Evolutionary conservation across 2,888 invertebrate species (phyloP).

Genomic region (Eupithecia subfuscata): DNA sequence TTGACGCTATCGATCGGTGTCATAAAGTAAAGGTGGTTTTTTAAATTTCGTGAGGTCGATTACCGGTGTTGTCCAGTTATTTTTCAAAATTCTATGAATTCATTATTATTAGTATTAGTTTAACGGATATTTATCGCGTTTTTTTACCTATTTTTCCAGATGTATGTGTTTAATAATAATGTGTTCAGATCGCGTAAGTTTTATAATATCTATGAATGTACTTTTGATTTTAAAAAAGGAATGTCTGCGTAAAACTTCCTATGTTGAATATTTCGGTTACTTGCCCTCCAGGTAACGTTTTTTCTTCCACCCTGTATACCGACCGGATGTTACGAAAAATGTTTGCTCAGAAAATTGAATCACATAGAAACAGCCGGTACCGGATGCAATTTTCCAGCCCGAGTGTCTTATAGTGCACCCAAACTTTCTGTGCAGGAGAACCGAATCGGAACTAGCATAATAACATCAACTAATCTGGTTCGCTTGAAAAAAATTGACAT

Average conservation of each 20-base stretch:
- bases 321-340: background rate
- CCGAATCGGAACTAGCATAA: background rate
- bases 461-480: background rate
- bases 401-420: background rate
- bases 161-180: too few species aligned
- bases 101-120: too few species aligned
- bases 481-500: too few species aligned
- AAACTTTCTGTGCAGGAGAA: background rate
- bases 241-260: too few species aligned
- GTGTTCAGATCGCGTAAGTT: too few species aligned
- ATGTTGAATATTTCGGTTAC: background rate
- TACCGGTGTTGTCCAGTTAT: too few species aligned
- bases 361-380: background rate
- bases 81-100: too few species aligned
- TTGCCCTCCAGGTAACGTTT: background rate
- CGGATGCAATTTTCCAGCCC: background rate
- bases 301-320: background rate
- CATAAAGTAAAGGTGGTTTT: too few species aligned
- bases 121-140: too few species aligned
- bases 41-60: too few species aligned
- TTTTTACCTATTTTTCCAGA: too few species aligned
- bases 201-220: background rate
- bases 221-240: background rate
- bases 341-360: background rate
- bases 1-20: too few species aligned